Evolutionary conservation across 2,888 invertebrate genomes (phyloP).

Genomic region (Dryobotodes eremita): DNA sequence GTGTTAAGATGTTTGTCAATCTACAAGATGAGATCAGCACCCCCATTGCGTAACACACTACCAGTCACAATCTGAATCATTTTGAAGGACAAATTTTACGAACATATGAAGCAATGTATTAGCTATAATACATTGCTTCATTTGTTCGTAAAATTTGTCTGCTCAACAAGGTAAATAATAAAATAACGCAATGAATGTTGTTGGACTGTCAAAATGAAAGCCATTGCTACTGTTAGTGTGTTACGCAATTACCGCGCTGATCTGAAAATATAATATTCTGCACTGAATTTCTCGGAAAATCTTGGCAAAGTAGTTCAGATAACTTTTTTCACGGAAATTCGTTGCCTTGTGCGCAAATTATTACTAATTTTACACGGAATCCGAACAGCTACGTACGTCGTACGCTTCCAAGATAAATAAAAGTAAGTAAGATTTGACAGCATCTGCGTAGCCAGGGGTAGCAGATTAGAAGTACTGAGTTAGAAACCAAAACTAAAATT

Average conservation of each 20-base stretch:
- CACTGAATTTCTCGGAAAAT: slow-evolving; percentile 34
- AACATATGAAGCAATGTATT: no score
- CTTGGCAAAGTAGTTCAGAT: slow-evolving; percentile 28
- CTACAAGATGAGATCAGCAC: slow-evolving; percentile 22
- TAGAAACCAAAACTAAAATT: not conserved
- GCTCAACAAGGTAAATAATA: no score
- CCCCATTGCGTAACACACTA: no score
- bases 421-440: slow-evolving; percentile 14
- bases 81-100: no score
- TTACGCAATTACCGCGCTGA: not conserved
- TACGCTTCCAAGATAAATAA: slow-evolving; percentile 40
- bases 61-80: no score
- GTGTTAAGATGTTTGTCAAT: not conserved
- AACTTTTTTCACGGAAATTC: slow-evolving; percentile 40
- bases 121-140: no score
- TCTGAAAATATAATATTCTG: slow-evolving; percentile 32
- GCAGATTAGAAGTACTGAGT: not conserved
- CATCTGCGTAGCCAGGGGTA: slow-evolving; percentile 7
- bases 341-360: slow-evolving; percentile 30
- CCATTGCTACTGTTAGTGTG: no score
- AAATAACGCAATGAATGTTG: no score
- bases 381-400: no score
- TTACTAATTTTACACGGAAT: slow-evolving; percentile 56
- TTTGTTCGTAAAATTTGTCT: no score
- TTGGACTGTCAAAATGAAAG: no score